These are phyloP conservation scores for Chironomus riparius DNA, from an alignment of 2,888 invertebrate genomes.

Conservation along the genomic window DNA sequence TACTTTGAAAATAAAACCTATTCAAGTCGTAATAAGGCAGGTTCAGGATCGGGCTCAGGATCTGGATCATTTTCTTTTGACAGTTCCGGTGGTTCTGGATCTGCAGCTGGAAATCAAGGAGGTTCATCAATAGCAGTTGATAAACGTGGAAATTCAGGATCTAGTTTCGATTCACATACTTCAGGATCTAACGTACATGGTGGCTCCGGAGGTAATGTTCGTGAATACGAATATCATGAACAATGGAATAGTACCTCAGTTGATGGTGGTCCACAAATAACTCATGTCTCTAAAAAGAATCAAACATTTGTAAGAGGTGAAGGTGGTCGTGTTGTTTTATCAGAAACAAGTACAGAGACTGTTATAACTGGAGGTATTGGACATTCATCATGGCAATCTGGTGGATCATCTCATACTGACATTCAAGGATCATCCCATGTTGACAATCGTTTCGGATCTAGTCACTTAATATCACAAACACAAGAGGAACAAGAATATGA, in stretches of 20 bases:
- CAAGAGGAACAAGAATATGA: conserved; percentile 7
- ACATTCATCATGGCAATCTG: not conserved
- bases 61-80: not conserved
- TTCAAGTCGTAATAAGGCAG: not conserved
- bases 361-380: not conserved
- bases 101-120: not conserved
- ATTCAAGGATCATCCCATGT: not conserved
- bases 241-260: conserved; percentile 19
- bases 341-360: conserved; percentile 46
- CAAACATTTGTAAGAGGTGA: conserved; percentile 42
- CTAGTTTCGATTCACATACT: not conserved
- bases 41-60: not conserved
- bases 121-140: not conserved
- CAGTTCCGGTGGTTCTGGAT: not conserved
- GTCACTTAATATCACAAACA: not conserved
- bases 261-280: conserved; percentile 33
- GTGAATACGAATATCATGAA: conserved; percentile 13
- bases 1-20: not conserved
- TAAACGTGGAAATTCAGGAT: not conserved
- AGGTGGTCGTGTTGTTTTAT: conserved; percentile 43
- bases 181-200: not conserved
- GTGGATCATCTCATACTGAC: not conserved
- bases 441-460: not conserved
- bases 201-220: not conserved
- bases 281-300: conserved; percentile 35